phyloP scores from a whole-genome alignment of 2,113 vertebrate species.

The Sula dactylatra region DNA sequence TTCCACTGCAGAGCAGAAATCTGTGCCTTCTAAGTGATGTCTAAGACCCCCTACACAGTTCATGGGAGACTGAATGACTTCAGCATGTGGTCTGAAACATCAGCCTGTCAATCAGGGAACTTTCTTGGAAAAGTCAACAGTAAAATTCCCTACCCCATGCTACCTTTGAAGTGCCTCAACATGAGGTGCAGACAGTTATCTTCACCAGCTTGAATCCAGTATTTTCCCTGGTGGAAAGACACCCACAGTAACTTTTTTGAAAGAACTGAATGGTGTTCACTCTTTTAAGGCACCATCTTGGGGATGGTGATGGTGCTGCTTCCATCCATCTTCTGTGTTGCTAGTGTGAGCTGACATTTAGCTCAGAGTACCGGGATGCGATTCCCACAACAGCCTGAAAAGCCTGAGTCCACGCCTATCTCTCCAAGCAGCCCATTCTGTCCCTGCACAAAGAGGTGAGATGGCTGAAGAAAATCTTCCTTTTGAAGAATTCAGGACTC shows the following conservation, averaged over 20 bases:
- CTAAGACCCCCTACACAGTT: neutral
- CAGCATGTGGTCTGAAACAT: neutral
- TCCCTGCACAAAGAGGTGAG: neutral
- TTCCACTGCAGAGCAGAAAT: neutral
- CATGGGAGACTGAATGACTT: neutral
- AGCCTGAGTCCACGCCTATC: neutral
- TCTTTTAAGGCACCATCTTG: neutral
- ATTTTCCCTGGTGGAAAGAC: neutral
- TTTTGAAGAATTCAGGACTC: neutral
- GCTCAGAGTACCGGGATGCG: neutral
- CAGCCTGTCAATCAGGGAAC: neutral
- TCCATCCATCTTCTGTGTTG: neutral
- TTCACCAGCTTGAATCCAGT: neutral
- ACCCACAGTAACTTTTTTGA: neutral
- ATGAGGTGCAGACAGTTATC: neutral
- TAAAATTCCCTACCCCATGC: neutral
- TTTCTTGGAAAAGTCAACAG: neutral
- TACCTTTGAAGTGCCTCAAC: neutral
- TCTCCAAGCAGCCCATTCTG: neutral
- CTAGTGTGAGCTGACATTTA: neutral
- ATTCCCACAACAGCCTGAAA: neutral
- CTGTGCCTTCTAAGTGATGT: neutral
- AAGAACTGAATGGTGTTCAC: neutral
- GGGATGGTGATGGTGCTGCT: neutral
- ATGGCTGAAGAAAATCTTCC: neutral